Base-by-base conservation (phyloP, 2,113 vertebrate genomes). In the Mormyrus lacerda region DNA sequence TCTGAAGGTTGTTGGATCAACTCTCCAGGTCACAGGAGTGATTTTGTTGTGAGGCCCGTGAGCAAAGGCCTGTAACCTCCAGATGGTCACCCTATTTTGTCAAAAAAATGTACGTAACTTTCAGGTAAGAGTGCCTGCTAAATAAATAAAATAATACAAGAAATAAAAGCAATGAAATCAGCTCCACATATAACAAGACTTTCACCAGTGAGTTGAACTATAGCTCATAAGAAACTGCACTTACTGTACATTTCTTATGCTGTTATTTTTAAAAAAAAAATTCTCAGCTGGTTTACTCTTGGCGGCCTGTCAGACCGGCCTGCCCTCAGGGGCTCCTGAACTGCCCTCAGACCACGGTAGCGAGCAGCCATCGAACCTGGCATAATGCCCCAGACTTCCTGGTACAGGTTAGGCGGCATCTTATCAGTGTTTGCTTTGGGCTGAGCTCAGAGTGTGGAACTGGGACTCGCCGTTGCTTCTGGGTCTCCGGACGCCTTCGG, bases 381-480 rank as follows among this genome's bases (percentile, higher is more conserved):
- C 24, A 9, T 89, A 90, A 93, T 91, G 91, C 89, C 90, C 91
- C 91, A 90, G 88, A 91, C 92, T 92, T 93, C 92, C 90, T 91
- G 88, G 90, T 89, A 82, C 47, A 83, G 89, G 87, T 92, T 86
- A 48, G 88, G 89, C 89, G 88, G 89, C 89, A 90, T 91, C 89
- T 42, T 91, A 61, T 91, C 83, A 19, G 86, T 92, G 89, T 93
- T 92, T 93, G 84, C 87, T 91, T 91, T 93, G 90, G 91, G 90
- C 85, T 84, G 82, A 76, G 73, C 84, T 53, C 82, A 90, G 45
- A 1, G 10, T 91, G 91, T 86, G 87, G 90, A 90, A 27, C 91
- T 89, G 73, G 76, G 69, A 31, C 73, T 53, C 24, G n/a, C 65
- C 65, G 87, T 92, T 87, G 90, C 90, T 92, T 90, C 10, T 91